phyloP scores from a whole-genome alignment of 2,888 invertebrate species.

The Caradrina clavipalpis region DNA sequence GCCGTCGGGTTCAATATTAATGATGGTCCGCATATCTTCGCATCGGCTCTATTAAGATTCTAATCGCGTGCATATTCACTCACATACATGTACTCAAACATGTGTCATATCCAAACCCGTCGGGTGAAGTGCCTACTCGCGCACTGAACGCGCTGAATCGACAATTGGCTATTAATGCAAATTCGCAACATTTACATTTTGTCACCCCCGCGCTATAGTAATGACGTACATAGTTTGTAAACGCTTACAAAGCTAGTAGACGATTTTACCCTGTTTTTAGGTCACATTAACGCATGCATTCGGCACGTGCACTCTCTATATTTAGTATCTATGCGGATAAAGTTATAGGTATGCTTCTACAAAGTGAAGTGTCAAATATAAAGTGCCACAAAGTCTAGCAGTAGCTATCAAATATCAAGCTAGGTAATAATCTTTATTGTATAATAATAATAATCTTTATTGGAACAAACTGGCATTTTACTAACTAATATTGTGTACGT shows the following conservation, averaged over 20 bases:
- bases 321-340: slow-evolving; percentile 21
- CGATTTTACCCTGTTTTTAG: slow-evolving; percentile 75
- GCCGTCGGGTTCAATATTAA: slow-evolving; percentile 62
- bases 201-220: slow-evolving; percentile 65
- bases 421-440: too few relatives aligned
- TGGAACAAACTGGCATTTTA: too few relatives aligned
- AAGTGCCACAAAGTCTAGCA: slow-evolving; percentile 1
- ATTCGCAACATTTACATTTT: slow-evolving; percentile 77
- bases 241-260: slow-evolving; percentile 73
- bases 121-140: slow-evolving; percentile 71
- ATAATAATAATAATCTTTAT: too few relatives aligned
- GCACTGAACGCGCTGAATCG: slow-evolving; percentile 79
- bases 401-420: background rate
- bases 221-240: slow-evolving; percentile 58
- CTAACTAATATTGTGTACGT: too few relatives aligned
- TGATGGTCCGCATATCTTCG: slow-evolving; percentile 68
- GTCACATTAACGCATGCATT: slow-evolving; percentile 72
- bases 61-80: slow-evolving; percentile 70
- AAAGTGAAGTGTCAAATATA: slow-evolving; percentile 6
- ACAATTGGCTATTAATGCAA: slow-evolving; percentile 84
- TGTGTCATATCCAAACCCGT: slow-evolving; percentile 87
- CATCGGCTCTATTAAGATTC: slow-evolving; percentile 74
- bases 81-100: slow-evolving; percentile 78
- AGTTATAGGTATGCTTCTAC: slow-evolving; percentile 12
- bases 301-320: slow-evolving; percentile 67